A percentile compares a stretch with the other conserved stretches of the same genome.
These are phyloP conservation scores for Trichopria drosophilae DNA, from an alignment of 2,888 invertebrate species.

Conservation along the genomic window DNA sequence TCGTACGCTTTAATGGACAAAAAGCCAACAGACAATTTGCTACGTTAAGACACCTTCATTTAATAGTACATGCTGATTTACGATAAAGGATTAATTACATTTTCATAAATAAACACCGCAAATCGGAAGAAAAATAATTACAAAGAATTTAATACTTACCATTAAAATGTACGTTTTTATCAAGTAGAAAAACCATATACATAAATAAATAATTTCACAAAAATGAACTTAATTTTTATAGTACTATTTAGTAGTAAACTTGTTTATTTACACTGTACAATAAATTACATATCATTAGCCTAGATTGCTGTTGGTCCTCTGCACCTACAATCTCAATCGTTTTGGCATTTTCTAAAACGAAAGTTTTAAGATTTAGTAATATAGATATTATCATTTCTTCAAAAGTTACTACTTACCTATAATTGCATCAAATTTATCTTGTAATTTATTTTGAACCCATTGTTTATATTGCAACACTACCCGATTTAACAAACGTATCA, in stretches of 20 bases:
- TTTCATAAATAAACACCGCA: too few species aligned
- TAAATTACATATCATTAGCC: conserved; percentile 53
- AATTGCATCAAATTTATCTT: conserved; percentile 45
- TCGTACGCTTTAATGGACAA: too few species aligned
- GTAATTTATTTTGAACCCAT: conserved; percentile 47
- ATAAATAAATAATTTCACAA: conserved; percentile 62
- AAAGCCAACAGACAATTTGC: too few species aligned
- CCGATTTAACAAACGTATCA: conserved; percentile 49
- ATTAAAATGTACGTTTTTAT: too few species aligned
- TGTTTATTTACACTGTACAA: conserved; percentile 51
- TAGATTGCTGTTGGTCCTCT: conserved; percentile 45
- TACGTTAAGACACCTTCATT: too few species aligned
- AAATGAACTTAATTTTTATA: not conserved
- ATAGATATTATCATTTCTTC: conserved; percentile 8
- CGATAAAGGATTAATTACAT: too few species aligned
- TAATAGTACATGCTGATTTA: too few species aligned
- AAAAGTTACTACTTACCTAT: conserved; percentile 42
- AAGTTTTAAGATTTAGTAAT: conserved; percentile 6
- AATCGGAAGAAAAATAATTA: too few species aligned
- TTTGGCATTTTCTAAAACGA: conserved; percentile 50
- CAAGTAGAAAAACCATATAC: conserved; percentile 65
- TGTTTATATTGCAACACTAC: conserved; percentile 46
- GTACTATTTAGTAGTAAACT: conserved; percentile 46
- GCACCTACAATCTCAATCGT: conserved; percentile 49
- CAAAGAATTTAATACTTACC: too few species aligned